Evolutionary conservation across 2,797 vertebrate genomes (phyloP).

Genomic region (Phataginus tetradactyla): DNA sequence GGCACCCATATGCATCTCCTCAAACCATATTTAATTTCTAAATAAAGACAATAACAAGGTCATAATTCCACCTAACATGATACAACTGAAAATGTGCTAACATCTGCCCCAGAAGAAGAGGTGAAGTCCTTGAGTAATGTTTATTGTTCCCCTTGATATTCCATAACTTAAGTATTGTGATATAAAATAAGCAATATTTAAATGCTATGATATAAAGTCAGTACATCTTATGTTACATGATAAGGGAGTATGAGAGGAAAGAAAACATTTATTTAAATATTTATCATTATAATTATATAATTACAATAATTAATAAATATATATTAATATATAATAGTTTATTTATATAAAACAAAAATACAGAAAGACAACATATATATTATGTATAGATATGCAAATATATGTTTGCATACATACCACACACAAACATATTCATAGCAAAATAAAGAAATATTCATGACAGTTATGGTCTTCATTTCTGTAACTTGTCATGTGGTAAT

Average conservation of each 20-base stretch:
- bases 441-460: slow-evolving; percentile 1
- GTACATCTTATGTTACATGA: background rate
- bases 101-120: background rate
- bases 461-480: background rate
- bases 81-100: background rate
- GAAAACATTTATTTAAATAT: background rate
- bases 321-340: background rate
- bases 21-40: background rate
- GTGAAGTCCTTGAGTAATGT: background rate
- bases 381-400: background rate
- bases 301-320: background rate
- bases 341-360: too few relatives aligned
- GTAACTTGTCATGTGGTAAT: background rate
- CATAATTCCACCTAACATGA: background rate
- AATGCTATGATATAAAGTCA: background rate
- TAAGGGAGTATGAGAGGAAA: background rate
- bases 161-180: background rate
- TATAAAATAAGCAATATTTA: background rate
- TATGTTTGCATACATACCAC: background rate
- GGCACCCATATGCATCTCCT: background rate
- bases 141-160: background rate
- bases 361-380: background rate
- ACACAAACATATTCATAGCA: background rate
- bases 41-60: background rate
- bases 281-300: too few relatives aligned